phyloP scores from a whole-genome alignment of 1,140 invertebrate species.

The Drosophila kikkawai region DNA sequence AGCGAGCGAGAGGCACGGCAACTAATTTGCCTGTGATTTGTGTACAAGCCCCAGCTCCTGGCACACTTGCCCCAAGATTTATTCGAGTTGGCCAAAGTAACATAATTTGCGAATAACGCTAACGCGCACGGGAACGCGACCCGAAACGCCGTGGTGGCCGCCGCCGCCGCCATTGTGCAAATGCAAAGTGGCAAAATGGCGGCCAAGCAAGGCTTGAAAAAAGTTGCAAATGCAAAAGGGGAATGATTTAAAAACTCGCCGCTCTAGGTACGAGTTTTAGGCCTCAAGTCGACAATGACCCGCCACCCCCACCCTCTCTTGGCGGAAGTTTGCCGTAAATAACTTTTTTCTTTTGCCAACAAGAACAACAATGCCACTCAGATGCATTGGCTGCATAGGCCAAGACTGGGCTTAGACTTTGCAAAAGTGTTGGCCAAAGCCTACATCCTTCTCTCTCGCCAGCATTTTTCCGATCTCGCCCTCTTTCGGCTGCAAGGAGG shows the following conservation, averaged over 20 bases:
- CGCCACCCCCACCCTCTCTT: neutral
- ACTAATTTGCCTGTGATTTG: slow-evolving; percentile 80
- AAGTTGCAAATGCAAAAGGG: slow-evolving; percentile 30
- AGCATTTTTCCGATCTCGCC: neutral
- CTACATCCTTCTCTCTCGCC: neutral
- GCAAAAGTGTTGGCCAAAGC: slow-evolving; percentile 37
- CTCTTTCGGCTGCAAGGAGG: slow-evolving; percentile 26
- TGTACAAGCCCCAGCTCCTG: slow-evolving; percentile 41
- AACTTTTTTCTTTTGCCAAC: slow-evolving; percentile 59
- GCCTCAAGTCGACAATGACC: slow-evolving; percentile 49
- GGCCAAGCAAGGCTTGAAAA: slow-evolving; percentile 38
- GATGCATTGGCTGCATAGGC: slow-evolving; percentile 76
- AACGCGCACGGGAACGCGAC: slow-evolving; percentile 27
- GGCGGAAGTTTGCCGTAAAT: slow-evolving; percentile 63
- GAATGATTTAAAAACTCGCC: slow-evolving; percentile 75
- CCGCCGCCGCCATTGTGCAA: slow-evolving; percentile 32
- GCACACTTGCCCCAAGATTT: slow-evolving; percentile 62
- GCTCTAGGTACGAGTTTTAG: slow-evolving; percentile 38
- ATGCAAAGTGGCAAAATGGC: slow-evolving; percentile 62
- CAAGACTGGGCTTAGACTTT: slow-evolving; percentile 24
- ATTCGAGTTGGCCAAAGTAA: slow-evolving; percentile 76
- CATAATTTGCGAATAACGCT: slow-evolving; percentile 74
- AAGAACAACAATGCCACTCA: slow-evolving; percentile 39
- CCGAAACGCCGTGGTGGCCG: slow-evolving; percentile 11
- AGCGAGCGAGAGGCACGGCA: slow-evolving; percentile 21